phyloP scores from a whole-genome alignment of 2,113 vertebrate species.

The Cygnus buccinator region DNA sequence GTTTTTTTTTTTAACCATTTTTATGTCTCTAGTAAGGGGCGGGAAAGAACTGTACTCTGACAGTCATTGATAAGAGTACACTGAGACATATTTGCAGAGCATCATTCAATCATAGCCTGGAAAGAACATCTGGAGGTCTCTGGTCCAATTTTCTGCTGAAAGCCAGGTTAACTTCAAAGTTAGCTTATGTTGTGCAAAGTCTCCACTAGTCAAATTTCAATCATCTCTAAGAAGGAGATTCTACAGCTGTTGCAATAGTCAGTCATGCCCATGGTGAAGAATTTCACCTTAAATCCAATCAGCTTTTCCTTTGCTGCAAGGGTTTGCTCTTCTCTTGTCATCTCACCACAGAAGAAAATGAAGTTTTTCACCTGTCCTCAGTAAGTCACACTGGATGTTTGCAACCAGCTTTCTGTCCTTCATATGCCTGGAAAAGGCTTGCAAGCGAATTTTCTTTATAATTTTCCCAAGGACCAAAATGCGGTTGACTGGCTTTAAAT shows the following conservation, averaged over 20 bases:
- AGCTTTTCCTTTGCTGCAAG: neutral
- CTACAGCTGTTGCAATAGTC: neutral
- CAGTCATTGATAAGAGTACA: neutral
- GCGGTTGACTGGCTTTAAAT: neutral
- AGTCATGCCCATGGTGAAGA: neutral
- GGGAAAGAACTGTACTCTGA: neutral
- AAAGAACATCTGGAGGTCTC: neutral
- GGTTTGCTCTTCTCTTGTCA: neutral
- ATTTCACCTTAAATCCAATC: neutral
- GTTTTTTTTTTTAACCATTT: neutral
- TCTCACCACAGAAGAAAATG: neutral
- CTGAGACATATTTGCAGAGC: fast-evolving
- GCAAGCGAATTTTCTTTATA: fast-evolving
- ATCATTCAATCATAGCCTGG: neutral
- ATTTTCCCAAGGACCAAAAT: neutral
- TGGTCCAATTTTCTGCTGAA: neutral
- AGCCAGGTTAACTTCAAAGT: neutral
- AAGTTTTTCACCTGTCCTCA: neutral
- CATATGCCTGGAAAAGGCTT: fast-evolving
- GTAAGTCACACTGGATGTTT: neutral
- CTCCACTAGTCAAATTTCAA: neutral
- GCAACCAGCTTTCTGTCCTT: neutral
- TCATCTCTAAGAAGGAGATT: neutral
- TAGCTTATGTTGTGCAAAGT: neutral
- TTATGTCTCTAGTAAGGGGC: neutral